These are phyloP conservation scores for Stenolophus ochropezus DNA, from an alignment of 2,888 invertebrate genomes.

Conservation along the genomic window DNA sequence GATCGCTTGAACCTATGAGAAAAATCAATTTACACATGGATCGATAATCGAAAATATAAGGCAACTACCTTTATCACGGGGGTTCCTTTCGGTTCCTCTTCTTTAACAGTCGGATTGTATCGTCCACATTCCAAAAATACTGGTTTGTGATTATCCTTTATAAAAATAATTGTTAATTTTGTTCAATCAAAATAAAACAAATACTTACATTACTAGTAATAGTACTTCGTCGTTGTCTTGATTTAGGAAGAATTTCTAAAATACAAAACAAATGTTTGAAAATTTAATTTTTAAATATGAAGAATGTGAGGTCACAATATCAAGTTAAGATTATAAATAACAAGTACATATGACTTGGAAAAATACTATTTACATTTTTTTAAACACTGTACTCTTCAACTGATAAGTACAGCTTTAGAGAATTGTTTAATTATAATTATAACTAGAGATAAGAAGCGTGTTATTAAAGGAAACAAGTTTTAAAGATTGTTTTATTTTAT, in stretches of 20 bases:
- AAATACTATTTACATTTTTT: no score
- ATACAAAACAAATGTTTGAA: neutral
- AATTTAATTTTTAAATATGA: no score
- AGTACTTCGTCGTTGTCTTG: constrained; percentile 9
- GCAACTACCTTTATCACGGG: constrained; percentile 81
- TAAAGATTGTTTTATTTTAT: no score
- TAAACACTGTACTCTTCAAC: no score
- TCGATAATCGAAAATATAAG: neutral
- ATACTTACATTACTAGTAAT: neutral
- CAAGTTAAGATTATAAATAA: no score
- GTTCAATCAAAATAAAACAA: neutral
- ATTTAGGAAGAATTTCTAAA: constrained; percentile 30
- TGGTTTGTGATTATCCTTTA: constrained; percentile 87
- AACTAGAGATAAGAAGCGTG: no score
- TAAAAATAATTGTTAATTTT: neutral
- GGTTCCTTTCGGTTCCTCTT: constrained; percentile 84
- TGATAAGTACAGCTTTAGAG: no score
- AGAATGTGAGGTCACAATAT: no score
- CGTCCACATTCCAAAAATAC: constrained; percentile 88
- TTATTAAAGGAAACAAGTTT: no score
- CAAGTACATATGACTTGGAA: no score
- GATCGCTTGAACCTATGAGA: constrained; percentile 79
- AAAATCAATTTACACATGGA: neutral
- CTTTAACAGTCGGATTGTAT: constrained; percentile 88
- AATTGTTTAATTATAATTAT: no score